phyloP scores from a whole-genome alignment of 1,140 invertebrate genomes.

The Lineus longissimus region DNA sequence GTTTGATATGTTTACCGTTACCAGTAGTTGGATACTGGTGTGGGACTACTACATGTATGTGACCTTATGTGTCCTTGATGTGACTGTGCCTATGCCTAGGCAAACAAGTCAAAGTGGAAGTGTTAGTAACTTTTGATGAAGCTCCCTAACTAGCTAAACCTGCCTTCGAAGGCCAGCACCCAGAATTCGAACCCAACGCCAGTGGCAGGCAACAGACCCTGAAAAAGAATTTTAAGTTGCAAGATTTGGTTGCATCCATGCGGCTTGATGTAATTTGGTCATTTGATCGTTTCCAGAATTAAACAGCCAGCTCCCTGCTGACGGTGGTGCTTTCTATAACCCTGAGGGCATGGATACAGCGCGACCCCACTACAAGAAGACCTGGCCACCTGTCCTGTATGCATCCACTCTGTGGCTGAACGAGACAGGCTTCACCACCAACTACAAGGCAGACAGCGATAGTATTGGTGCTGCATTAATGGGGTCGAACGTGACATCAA shows the following conservation, averaged over 20 bases:
- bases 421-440: constrained; percentile 54
- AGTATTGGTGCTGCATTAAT: constrained; percentile 17
- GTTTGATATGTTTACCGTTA: constrained; percentile 31
- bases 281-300: constrained; percentile 78
- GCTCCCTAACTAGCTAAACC: no score
- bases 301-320: constrained; percentile 86
- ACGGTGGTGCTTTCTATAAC: constrained; percentile 95
- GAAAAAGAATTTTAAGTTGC: no score
- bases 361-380: constrained; percentile 80
- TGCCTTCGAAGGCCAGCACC: no score
- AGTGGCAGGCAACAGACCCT: no score
- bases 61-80: no score
- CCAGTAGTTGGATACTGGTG: no score
- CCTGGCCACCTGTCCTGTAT: constrained; percentile 92
- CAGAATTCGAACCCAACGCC: no score
- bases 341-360: constrained; percentile 92
- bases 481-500: constrained; percentile 21
- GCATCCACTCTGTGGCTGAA: constrained; percentile 85
- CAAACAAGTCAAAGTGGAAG: no score
- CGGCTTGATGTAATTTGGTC: constrained; percentile 9
- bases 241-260: no score
- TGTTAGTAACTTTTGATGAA: no score
- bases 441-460: constrained; percentile 22
- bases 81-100: no score
- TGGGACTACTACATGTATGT: no score